Base-by-base conservation (phyloP, 2,113 vertebrate genomes). In the Gavialis gangeticus region DNA sequence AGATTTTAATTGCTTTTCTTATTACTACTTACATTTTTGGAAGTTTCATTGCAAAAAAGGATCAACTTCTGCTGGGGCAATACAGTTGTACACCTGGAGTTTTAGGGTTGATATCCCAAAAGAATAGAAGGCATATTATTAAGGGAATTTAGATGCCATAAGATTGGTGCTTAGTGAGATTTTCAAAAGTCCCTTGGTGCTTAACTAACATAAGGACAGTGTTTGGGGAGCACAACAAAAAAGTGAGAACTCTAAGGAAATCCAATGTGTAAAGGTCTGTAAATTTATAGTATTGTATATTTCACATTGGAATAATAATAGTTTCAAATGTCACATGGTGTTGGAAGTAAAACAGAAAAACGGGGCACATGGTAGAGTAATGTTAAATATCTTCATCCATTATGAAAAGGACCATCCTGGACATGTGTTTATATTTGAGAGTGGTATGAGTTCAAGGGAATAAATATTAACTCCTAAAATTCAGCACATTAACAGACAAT, bases 131-230 rank as follows among this genome's bases (percentile, higher is more conserved):
- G 14, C 1, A 3, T 30, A 12, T 2, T 4, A 2, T n/a, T 34
- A 10, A 57, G 8, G 7, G 3, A 27, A 4, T 4, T 0, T 24
- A 28, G 66, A 15, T 80, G 8, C 1, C 17, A 6, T 63, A 19
- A 5, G 3, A 34, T 4, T 46, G 30, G 6, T 69, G 0, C 3
- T 79, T 75, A 69, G 25, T 2, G 28, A 2, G 21, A 24, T 79
- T 75, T 91, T 80, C 1, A 17, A 24, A 80, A 75, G 55, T 1
- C 1, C 1, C 1, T 0, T 22, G 25, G 3, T 17, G 5, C 3
- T 1, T 30, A 3, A 30, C 10, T 75, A 2, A 6, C 13, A 16
- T 82, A 82, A 18, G 67, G 30, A 63, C 66, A 81, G 4, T 67
- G 6, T 59, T 84, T 84, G 56, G 34, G 79, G 57, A 14, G 67